Evolutionary conservation across 2,113 vertebrate genomes (phyloP).

Genomic region (Rhinolophus ferrumequinum): DNA sequence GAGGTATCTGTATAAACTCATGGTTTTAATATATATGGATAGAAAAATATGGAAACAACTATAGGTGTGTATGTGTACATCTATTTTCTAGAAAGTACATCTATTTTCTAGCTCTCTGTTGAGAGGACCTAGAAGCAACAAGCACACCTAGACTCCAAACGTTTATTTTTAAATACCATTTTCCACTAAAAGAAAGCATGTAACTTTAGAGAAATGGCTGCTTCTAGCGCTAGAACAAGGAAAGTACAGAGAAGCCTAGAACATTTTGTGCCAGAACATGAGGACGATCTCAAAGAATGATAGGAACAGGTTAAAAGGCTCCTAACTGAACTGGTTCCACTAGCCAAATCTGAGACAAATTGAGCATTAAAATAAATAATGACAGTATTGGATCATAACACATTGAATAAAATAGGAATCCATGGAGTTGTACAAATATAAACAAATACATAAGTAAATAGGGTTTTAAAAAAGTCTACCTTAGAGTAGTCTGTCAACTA

Average conservation of each 20-base stretch:
- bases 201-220: neutral
- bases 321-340: neutral
- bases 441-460: neutral
- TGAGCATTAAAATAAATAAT: neutral
- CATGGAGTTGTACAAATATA: neutral
- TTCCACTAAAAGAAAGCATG: slow-evolving; percentile 7
- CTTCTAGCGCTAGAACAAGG: neutral
- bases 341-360: neutral
- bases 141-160: neutral
- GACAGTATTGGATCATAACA: neutral
- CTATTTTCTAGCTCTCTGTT: neutral
- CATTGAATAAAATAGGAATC: neutral
- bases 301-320: neutral
- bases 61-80: neutral
- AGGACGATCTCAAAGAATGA: slow-evolving; percentile 15
- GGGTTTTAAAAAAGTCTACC: neutral
- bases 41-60: neutral
- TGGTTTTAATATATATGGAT: neutral
- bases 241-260: neutral
- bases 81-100: neutral
- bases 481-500: neutral
- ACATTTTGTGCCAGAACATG: neutral
- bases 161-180: slow-evolving; percentile 22
- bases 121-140: neutral
- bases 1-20: neutral